Base-by-base conservation (phyloP, 2,113 vertebrate species). In the Corydoras sp. region DNA sequence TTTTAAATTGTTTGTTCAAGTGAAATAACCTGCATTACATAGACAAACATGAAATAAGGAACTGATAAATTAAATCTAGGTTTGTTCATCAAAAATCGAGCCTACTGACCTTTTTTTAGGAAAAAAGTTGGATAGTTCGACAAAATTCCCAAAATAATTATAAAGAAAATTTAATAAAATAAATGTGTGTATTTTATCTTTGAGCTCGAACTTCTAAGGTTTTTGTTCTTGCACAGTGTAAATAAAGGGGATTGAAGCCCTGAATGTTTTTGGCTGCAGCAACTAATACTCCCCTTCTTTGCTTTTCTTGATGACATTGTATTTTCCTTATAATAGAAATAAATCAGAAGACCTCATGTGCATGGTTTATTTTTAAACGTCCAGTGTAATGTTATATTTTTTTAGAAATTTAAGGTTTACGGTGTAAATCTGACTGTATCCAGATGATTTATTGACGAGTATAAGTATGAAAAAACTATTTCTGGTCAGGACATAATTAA, bases 171-270 rank as follows among this genome's bases (percentile, higher is more conserved):
- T 58, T 71, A 74, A 77, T 24, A 62, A 70, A 65, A 56, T 32
- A 73, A 50, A 51, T 69, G 55, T 74, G 73, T 81, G 73, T 76
- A 75, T 67, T 79, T 80, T 77, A 79, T 67, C 66, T 80, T 43
- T 43, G 4, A 43, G 72, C 75, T 79, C 68, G 65, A 74, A 75
- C 67, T 71, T 72, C 75, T 70, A 77, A 76, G 77, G 66, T 73
- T 71, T 75, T 71, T 76, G 75, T 77, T 79, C 73, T 82, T 82
- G 81, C 81, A 81, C 81, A 82, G 72, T 79, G 77, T 79, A 82
- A 82, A 82, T 80, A 82, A 70, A 69, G 69, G 61, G 58, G 53
- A 65, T 73, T 73, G 79, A 73, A 67, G 70, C 49, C 61, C 77
- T 72, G 69, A 71, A 65, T 62, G 74, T 69, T 64, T 69, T 67